phyloP scores from a whole-genome alignment of 2,797 vertebrate species.

The Chelon labrosus region DNA sequence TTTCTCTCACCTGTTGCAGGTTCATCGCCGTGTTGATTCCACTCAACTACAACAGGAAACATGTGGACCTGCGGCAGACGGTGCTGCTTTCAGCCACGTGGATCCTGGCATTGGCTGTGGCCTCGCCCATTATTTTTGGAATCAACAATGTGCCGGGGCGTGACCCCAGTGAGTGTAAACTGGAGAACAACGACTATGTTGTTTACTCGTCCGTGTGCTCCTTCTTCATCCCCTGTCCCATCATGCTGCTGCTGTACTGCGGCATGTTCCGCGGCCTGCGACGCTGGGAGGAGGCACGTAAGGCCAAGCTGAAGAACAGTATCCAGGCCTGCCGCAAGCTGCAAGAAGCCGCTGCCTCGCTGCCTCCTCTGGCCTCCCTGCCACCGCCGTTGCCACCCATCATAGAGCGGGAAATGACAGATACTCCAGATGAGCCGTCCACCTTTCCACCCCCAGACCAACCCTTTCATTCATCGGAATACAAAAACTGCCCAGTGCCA shows the following conservation, averaged over 20 bases:
- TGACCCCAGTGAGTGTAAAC: slow-evolving; percentile 89
- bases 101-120: slow-evolving; percentile 93
- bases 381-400: slow-evolving; percentile 83
- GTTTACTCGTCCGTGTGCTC: slow-evolving; percentile 96
- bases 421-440: slow-evolving; percentile 69
- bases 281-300: slow-evolving; percentile 91
- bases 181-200: slow-evolving; percentile 93
- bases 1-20: slow-evolving; percentile 78
- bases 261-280: slow-evolving; percentile 92
- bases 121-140: slow-evolving; percentile 94
- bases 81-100: slow-evolving; percentile 93
- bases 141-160: slow-evolving; percentile 90
- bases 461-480: slow-evolving; percentile 61
- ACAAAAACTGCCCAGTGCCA: slow-evolving; percentile 67
- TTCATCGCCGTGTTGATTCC: slow-evolving; percentile 94
- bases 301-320: slow-evolving; percentile 87
- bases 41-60: slow-evolving; percentile 91
- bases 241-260: slow-evolving; percentile 95
- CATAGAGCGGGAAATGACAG: slow-evolving; percentile 76
- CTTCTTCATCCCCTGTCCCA: slow-evolving; percentile 96
- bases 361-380: slow-evolving; percentile 80
- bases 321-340: slow-evolving; percentile 84
- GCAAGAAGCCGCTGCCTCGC: slow-evolving; percentile 73
- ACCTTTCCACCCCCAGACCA: slow-evolving; percentile 53
- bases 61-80: slow-evolving; percentile 90